A percentile compares a stretch with the other conserved stretches of the same genome.
These are phyloP conservation scores for Ormyrus thymus DNA, from an alignment of 2,888 invertebrate genomes.

Conservation along the genomic window DNA sequence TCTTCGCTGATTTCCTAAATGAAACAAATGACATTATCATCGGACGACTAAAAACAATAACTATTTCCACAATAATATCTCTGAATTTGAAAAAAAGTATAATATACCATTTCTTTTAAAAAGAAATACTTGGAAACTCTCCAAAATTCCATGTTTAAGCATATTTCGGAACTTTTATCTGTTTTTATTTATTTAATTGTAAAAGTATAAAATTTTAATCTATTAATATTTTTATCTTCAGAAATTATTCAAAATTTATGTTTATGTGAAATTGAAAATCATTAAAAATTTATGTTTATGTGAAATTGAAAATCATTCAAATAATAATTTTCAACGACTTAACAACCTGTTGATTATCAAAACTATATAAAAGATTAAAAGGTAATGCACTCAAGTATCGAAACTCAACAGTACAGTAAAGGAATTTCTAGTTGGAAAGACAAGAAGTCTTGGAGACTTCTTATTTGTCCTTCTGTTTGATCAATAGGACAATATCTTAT, in stretches of 20 bases:
- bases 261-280: not conserved
- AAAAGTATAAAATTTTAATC: no score
- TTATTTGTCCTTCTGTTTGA: constrained; percentile 68
- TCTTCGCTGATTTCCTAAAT: constrained; percentile 79
- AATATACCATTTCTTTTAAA: constrained; percentile 41
- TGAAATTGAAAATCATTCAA: not conserved
- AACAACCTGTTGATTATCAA: constrained; percentile 18
- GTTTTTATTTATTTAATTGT: no score
- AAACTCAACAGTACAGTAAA: constrained; percentile 11
- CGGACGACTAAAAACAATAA: not conserved
- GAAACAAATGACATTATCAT: not conserved
- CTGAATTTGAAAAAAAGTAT: not conserved
- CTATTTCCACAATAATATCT: no score
- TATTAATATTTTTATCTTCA: no score
- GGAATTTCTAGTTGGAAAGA: constrained; percentile 11
- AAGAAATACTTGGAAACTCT: constrained; percentile 36
- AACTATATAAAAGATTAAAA: not conserved
- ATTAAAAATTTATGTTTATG: not conserved
- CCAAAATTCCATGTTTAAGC: constrained; percentile 46
- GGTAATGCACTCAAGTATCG: constrained; percentile 24
- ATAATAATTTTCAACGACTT: no score
- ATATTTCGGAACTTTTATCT: constrained; percentile 6
- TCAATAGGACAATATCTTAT: constrained; percentile 67
- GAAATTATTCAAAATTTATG: no score
- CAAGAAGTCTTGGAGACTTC: constrained; percentile 31